phyloP scores from a whole-genome alignment of 2,797 vertebrate species.

The Halcyon badia region DNA sequence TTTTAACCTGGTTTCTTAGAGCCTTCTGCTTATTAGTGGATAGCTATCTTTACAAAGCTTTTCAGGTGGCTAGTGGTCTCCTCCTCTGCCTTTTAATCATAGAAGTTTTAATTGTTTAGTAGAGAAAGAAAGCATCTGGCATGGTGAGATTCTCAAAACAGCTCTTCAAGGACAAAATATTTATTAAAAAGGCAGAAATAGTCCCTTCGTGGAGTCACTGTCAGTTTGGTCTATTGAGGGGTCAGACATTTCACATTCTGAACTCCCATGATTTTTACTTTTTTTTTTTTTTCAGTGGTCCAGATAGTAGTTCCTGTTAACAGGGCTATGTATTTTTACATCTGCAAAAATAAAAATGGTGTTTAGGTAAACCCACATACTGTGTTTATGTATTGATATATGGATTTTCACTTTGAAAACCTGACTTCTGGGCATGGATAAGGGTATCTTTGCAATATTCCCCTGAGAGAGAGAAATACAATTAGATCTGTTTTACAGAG shows the following conservation, averaged over 20 bases:
- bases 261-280: background rate
- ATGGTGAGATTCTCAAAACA: background rate
- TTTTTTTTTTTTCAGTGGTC: background rate
- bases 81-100: background rate
- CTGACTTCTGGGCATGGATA: background rate
- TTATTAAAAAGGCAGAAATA: background rate
- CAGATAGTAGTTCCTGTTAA: background rate
- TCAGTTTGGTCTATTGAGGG: background rate
- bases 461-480: background rate
- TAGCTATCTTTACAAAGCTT: background rate
- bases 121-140: background rate
- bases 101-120: background rate
- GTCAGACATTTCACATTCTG: background rate
- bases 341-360: background rate
- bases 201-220: background rate
- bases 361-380: background rate
- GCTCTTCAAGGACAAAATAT: background rate
- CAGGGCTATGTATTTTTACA: background rate
- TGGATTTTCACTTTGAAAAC: background rate
- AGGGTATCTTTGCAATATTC: background rate
- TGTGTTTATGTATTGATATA: background rate
- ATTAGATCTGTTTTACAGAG: constrained; percentile 12
- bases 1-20: background rate
- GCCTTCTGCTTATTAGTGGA: background rate
- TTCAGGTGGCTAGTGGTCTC: background rate